Conservation (phyloP, 2,113 vertebrate species). For the cattle (Bos taurus) region DNA sequence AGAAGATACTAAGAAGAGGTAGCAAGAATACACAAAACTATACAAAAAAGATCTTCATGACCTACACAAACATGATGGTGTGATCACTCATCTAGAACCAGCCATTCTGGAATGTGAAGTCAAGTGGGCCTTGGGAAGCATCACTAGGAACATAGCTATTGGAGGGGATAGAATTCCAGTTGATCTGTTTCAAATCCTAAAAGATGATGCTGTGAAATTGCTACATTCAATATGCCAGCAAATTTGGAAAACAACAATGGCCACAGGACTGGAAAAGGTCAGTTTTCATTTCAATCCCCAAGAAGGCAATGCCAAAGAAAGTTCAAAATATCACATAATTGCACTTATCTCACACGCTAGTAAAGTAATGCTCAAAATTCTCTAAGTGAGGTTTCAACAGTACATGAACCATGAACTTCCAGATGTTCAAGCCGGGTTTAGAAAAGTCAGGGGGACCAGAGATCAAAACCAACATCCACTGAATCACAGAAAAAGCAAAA, state of each 20-base stretch:
- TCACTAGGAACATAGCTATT: background rate
- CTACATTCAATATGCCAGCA: background rate
- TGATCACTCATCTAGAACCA: background rate
- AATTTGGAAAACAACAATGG: background rate
- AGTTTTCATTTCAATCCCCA: background rate
- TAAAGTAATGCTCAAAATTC: background rate
- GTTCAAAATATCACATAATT: background rate
- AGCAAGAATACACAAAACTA: background rate
- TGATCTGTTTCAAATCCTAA: background rate
- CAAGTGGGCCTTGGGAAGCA: background rate
- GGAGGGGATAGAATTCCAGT: background rate
- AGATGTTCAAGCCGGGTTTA: background rate
- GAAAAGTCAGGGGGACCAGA: background rate
- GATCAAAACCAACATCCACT: background rate
- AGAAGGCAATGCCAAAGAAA: background rate
- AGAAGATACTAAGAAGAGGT: background rate
- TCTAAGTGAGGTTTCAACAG: background rate
- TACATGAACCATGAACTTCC: background rate
- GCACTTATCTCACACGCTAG: accelerated
- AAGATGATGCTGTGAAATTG: background rate
- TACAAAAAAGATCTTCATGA: background rate
- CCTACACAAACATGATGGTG: background rate
- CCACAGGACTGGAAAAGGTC: background rate
- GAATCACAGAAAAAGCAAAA: background rate
- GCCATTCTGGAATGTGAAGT: background rate